A percentile compares a stretch with the other conserved stretches of the same genome.
phyloP scores from a whole-genome alignment of 1,140 invertebrate species.

The Eriosoma lanigerum region DNA sequence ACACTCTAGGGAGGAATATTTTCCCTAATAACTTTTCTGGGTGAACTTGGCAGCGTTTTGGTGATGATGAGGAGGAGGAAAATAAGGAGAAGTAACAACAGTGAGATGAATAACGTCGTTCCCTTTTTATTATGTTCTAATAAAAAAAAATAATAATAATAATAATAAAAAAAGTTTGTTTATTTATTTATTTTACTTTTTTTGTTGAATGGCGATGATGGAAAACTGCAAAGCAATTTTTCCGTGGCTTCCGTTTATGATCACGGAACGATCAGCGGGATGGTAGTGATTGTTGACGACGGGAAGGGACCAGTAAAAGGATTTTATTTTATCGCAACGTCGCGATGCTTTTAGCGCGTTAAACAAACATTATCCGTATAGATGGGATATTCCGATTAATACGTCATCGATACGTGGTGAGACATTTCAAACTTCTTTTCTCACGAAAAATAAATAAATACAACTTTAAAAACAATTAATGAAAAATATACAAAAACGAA shows the following conservation, averaged over 20 bases:
- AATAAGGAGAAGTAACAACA: not conserved
- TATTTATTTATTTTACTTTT: conserved; percentile 26
- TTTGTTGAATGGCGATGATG: conserved; percentile 13
- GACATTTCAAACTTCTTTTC: not conserved
- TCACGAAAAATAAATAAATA: not conserved
- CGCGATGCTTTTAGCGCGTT: conserved; percentile 31
- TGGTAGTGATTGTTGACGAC: not conserved
- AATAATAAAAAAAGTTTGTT: conserved; percentile 26
- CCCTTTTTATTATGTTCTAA: conserved; percentile 42
- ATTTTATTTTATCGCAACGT: conserved; percentile 14
- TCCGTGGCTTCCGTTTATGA: conserved; percentile 12
- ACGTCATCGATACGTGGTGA: not conserved
- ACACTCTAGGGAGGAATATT: conserved; percentile 34
- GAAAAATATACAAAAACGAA: not conserved
- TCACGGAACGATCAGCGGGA: not conserved
- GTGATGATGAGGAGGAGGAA: not conserved
- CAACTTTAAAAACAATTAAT: too few relatives aligned
- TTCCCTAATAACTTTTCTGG: conserved; percentile 38
- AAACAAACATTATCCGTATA: conserved; percentile 16
- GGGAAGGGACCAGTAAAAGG: not conserved
- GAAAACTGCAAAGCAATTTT: conserved; percentile 45
- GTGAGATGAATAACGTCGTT: conserved; percentile 35
- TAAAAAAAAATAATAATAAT: conserved; percentile 41
- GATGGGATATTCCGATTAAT: conserved; percentile 1
- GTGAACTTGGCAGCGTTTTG: conserved; percentile 18